Evolutionary conservation across 2,797 vertebrate genomes (phyloP).

Genomic region (Hafferia zeledoni): DNA sequence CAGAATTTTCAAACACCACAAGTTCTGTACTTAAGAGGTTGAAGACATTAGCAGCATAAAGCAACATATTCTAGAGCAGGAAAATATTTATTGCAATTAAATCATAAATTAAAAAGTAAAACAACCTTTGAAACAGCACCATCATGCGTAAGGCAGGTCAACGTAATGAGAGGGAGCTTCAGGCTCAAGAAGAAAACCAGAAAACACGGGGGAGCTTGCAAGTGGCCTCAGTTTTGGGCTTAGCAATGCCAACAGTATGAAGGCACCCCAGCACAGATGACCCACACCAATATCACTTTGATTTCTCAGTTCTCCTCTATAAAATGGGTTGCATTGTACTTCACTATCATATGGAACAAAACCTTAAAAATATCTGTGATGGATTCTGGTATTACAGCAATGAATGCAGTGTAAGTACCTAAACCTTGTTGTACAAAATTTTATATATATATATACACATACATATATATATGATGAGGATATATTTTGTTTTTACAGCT

Average conservation of each 20-base stretch:
- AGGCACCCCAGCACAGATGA: fast-evolving
- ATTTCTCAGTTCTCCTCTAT: neutral
- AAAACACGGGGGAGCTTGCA: neutral
- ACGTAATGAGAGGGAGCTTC: neutral
- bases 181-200: neutral
- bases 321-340: neutral
- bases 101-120: neutral
- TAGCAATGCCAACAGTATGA: neutral
- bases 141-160: neutral
- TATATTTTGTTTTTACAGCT: neutral
- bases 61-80: neutral
- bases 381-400: neutral
- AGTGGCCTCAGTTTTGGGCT: neutral
- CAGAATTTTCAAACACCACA: neutral
- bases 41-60: neutral
- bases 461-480: too few species aligned
- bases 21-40: neutral
- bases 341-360: fast-evolving
- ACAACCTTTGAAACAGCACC: neutral
- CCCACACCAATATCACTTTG: neutral
- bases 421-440: neutral
- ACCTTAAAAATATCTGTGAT: fast-evolving
- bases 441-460: too few species aligned
- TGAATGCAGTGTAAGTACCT: fast-evolving
- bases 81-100: neutral